A percentile compares a stretch with the other conserved stretches of the same genome.
Evolutionary conservation across 1,140 invertebrate species (phyloP).

Genomic region (Formica exsecta): DNA sequence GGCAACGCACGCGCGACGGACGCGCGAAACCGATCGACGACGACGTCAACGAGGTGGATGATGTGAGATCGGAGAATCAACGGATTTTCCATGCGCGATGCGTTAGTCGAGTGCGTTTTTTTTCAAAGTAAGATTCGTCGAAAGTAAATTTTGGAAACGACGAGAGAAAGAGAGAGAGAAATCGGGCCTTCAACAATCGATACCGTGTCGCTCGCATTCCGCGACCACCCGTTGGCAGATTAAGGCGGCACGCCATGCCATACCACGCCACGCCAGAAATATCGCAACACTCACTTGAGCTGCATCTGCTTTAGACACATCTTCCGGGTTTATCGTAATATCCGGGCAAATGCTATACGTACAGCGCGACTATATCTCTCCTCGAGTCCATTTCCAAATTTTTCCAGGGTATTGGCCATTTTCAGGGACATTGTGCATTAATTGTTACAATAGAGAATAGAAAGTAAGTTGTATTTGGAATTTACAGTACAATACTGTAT

Average conservation of each 20-base stretch:
- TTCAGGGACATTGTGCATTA: not conserved
- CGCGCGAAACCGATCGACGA: constrained; percentile 8
- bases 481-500: no score
- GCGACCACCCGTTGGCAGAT: constrained; percentile 14
- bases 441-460: not conserved
- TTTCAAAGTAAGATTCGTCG: not conserved
- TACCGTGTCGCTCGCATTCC: constrained; percentile 19
- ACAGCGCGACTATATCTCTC: not conserved
- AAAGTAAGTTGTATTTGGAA: not conserved
- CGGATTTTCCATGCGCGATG: not conserved
- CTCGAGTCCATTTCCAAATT: not conserved
- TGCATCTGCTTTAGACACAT: not conserved
- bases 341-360: not conserved
- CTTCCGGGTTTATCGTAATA: not conserved
- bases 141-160: not conserved
- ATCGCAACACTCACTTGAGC: constrained; percentile 1
- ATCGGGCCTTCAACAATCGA: constrained; percentile 41
- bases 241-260: not conserved
- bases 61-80: not conserved
- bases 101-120: not conserved
- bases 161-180: not conserved
- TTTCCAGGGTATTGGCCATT: no score
- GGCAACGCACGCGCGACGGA: constrained; percentile 35
- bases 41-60: not conserved
- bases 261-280: constrained; percentile 22